These are phyloP conservation scores for Cantharis rustica DNA, from an alignment of 2,888 invertebrate species.

Conservation along the genomic window DNA sequence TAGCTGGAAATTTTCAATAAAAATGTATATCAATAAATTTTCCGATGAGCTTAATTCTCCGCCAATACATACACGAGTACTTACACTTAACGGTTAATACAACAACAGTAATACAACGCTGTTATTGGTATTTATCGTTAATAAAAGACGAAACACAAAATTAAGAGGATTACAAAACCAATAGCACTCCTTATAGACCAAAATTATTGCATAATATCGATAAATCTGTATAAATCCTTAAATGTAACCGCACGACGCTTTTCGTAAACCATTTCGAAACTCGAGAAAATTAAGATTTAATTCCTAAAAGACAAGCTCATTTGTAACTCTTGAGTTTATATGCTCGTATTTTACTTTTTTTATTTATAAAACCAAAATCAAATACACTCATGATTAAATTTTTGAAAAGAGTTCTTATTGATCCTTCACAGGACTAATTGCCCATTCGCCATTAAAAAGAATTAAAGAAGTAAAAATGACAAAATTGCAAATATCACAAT, in stretches of 20 bases:
- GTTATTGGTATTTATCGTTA: neutral
- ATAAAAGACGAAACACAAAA: neutral
- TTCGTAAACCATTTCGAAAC: neutral
- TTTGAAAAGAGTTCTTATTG: too few species aligned
- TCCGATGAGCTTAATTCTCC: neutral
- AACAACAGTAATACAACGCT: neutral
- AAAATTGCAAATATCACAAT: too few species aligned
- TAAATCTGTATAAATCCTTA: neutral
- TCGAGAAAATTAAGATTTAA: neutral
- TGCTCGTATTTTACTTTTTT: too few species aligned
- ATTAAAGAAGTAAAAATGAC: too few species aligned
- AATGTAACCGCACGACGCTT: neutral
- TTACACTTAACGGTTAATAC: neutral
- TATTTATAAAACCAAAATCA: too few species aligned
- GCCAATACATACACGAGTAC: neutral
- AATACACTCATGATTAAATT: too few species aligned
- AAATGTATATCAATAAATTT: neutral
- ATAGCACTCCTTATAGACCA: neutral
- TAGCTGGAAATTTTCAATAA: neutral
- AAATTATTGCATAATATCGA: neutral
- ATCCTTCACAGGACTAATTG: too few species aligned
- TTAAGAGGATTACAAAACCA: neutral
- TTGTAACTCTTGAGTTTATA: too few species aligned
- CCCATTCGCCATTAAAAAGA: too few species aligned
- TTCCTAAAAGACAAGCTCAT: neutral